Evolutionary conservation across 53 echinoderm and acorn worm species (phyloP).

Genomic region (Astropecten irregularis): DNA sequence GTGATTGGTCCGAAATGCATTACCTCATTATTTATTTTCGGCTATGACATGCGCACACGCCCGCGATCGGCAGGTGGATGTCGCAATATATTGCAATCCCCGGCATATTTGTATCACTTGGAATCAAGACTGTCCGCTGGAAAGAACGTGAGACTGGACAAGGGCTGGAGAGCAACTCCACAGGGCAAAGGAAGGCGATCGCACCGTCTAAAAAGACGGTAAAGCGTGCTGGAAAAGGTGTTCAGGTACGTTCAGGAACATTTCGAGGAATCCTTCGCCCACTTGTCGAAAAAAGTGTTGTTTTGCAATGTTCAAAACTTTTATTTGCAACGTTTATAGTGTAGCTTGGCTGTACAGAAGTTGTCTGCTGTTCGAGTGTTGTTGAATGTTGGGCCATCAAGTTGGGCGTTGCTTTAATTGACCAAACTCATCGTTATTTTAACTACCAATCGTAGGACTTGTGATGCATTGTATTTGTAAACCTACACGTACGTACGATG

Average conservation of each 20-base stretch:
- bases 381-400: too few species aligned
- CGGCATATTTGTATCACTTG: background rate
- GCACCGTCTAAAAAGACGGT: constrained; percentile 29
- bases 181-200: background rate
- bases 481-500: too few species aligned
- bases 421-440: too few species aligned
- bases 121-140: background rate
- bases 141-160: constrained; percentile 3
- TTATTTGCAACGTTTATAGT: too few species aligned
- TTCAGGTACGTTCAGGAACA: constrained; percentile 16
- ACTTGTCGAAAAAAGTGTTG: background rate
- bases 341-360: too few species aligned
- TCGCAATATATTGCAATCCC: constrained; percentile 64
- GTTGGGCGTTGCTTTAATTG: too few species aligned
- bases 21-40: constrained; percentile 46
- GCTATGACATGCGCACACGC: background rate
- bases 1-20: constrained; percentile 33
- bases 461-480: too few species aligned
- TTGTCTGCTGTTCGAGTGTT: too few species aligned
- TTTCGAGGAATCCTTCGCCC: too few species aligned
- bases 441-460: too few species aligned
- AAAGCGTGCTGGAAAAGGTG: constrained; percentile 28
- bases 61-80: background rate
- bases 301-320: too few species aligned
- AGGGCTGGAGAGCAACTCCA: constrained; percentile 35